These are phyloP conservation scores for Trematocara unimaculatum DNA, from an alignment of 2,113 vertebrate species.

Conservation along the genomic window DNA sequence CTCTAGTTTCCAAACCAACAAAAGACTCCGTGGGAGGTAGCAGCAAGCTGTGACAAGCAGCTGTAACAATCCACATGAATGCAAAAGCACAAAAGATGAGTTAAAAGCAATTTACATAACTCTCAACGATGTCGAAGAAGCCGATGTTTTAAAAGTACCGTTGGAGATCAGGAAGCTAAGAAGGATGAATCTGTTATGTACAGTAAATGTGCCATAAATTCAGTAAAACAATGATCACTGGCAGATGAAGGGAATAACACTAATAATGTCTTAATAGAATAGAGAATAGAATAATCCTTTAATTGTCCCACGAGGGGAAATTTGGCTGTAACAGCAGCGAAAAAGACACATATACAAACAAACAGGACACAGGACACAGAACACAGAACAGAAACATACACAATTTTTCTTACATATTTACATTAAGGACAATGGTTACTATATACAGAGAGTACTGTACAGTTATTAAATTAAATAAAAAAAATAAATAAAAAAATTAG, in stretches of 20 bases:
- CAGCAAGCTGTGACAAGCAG: neutral
- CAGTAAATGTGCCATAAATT: neutral
- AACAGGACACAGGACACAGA: no score
- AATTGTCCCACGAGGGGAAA: no score
- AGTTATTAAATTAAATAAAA: no score
- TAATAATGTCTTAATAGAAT: neutral
- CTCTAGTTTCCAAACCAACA: neutral
- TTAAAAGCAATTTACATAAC: neutral
- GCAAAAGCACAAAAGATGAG: neutral
- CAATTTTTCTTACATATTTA: no score
- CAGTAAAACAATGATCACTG: neutral
- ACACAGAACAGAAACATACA: no score
- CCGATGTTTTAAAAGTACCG: neutral
- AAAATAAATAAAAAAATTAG: no score
- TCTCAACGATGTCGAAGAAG: neutral
- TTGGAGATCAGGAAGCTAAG: neutral
- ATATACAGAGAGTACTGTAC: no score
- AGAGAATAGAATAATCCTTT: no score
- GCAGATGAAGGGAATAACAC: rapidly evolving
- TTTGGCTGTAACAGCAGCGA: no score
- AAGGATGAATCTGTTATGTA: neutral
- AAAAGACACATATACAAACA: no score
- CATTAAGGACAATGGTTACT: no score
- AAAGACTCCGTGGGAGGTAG: neutral
- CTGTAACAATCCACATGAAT: neutral